Evolutionary conservation across 1,140 invertebrate species (phyloP).

Genomic region (Wasmannia auropunctata): DNA sequence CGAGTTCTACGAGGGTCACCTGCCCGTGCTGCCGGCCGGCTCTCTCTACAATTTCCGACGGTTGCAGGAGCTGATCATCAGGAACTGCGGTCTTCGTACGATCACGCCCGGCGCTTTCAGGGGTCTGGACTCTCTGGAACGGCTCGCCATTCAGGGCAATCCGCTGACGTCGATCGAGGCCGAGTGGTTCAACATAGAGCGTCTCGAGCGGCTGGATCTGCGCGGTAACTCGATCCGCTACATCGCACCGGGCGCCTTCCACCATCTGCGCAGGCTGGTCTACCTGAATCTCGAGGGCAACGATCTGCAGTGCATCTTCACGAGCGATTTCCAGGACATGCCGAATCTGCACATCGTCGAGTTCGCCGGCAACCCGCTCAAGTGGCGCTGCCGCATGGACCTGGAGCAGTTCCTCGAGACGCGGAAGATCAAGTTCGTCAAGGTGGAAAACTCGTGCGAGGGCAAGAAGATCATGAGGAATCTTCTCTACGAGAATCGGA

Average conservation of each 20-base stretch:
- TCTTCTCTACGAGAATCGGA: constrained; percentile 66
- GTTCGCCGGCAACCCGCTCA: constrained; percentile 74
- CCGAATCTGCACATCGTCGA: constrained; percentile 68
- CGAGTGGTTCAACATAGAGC: constrained; percentile 67
- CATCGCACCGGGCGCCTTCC: constrained; percentile 71
- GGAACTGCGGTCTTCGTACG: constrained; percentile 70
- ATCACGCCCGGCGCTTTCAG: constrained; percentile 69
- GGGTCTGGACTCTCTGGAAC: constrained; percentile 58
- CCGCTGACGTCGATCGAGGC: constrained; percentile 65
- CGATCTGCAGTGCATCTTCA: constrained; percentile 74
- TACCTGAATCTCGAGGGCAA: constrained; percentile 77
- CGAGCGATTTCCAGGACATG: constrained; percentile 69
- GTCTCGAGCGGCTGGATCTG: constrained; percentile 70
- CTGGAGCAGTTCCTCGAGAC: constrained; percentile 74
- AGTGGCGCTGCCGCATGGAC: constrained; percentile 77
- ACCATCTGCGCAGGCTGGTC: constrained; percentile 58
- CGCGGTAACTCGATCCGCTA: constrained; percentile 74
- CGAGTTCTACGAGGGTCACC: constrained; percentile 71
- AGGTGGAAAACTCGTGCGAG: constrained; percentile 75
- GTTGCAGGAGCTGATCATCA: constrained; percentile 68
- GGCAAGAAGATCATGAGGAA: constrained; percentile 69
- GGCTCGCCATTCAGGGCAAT: constrained; percentile 73
- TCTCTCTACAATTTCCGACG: constrained; percentile 66
- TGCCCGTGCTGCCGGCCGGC: constrained; percentile 56
- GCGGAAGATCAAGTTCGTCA: constrained; percentile 70